phyloP scores from a whole-genome alignment of 2,888 invertebrate genomes.

The Drosophila testacea region DNA sequence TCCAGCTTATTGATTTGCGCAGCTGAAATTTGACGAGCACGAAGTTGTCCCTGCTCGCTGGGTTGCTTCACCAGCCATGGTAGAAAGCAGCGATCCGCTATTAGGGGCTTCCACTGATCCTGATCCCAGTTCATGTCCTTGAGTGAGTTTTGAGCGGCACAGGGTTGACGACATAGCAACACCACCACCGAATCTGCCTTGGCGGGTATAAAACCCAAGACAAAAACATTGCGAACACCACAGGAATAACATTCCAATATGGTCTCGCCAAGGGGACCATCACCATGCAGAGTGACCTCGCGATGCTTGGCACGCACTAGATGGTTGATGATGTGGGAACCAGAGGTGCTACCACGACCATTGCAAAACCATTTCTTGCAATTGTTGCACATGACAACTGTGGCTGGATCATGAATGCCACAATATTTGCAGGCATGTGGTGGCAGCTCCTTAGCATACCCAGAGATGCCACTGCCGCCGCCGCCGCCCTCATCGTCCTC shows the following conservation, averaged over 20 bases:
- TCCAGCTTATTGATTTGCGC: slow-evolving; percentile 99
- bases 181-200: slow-evolving; percentile 99
- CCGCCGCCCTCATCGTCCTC: slow-evolving; percentile 96
- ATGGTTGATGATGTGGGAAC: slow-evolving; percentile 99
- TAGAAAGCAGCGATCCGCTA: slow-evolving; percentile 97
- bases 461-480: slow-evolving; percentile 87
- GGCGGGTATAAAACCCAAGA: slow-evolving; percentile 99
- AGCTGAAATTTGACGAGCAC: slow-evolving; percentile 98
- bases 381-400: slow-evolving; percentile 98
- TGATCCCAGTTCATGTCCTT: slow-evolving; percentile 99
- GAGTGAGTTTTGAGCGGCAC: slow-evolving; percentile 97
- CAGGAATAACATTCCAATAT: slow-evolving; percentile 99
- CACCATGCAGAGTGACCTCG: slow-evolving; percentile 98
- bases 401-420: slow-evolving; percentile 91
- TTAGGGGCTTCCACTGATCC: slow-evolving; percentile 99
- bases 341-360: slow-evolving; percentile 98
- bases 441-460: slow-evolving; percentile 94
- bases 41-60: slow-evolving; percentile 96
- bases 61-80: slow-evolving; percentile 99
- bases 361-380: slow-evolving; percentile 99
- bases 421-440: slow-evolving; percentile 99
- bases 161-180: slow-evolving; percentile 98
- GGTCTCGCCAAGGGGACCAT: slow-evolving; percentile 99
- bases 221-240: slow-evolving; percentile 98
- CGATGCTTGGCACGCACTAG: slow-evolving; percentile 99